phyloP scores from a whole-genome alignment of 2,797 vertebrate species.

The Siniperca scherzeri region DNA sequence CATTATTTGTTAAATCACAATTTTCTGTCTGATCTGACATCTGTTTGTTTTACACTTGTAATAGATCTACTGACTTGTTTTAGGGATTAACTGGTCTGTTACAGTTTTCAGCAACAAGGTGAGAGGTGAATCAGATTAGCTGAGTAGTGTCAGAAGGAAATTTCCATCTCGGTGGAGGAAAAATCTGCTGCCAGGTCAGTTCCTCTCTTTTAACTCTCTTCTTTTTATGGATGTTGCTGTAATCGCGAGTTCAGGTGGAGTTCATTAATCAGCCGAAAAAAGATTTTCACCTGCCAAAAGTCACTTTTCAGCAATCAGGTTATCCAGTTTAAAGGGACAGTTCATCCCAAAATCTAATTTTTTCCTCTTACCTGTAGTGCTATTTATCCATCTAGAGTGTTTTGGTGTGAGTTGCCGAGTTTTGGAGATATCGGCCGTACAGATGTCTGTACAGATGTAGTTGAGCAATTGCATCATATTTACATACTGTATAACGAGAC shows the following conservation, averaged over 20 bases:
- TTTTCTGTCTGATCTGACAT: neutral
- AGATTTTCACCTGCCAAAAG: too few relatives aligned
- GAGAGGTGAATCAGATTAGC: slow-evolving; percentile 30
- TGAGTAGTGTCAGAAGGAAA: neutral
- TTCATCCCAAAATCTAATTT: too few relatives aligned
- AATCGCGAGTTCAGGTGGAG: neutral
- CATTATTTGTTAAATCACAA: too few relatives aligned
- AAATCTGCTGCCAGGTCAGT: neutral
- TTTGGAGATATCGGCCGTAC: too few relatives aligned
- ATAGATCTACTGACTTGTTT: neutral
- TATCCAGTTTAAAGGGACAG: too few relatives aligned
- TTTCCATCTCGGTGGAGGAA: neutral
- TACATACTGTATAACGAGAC: too few relatives aligned
- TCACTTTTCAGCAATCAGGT: too few relatives aligned
- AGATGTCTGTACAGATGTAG: too few relatives aligned
- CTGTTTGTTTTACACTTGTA: neutral
- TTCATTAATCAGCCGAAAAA: neutral
- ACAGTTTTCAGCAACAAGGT: neutral
- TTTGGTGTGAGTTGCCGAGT: too few relatives aligned
- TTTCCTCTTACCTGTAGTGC: too few relatives aligned
- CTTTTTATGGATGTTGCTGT: neutral
- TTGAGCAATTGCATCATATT: neutral
- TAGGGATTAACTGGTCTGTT: neutral
- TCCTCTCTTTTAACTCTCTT: neutral
- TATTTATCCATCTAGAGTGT: too few relatives aligned